Percentiles rank a stretch among this genome's conserved stretches.
These are phyloP conservation scores for Leptura quadrifasciata DNA, from an alignment of 2,888 invertebrate genomes.

Conservation along the genomic window DNA sequence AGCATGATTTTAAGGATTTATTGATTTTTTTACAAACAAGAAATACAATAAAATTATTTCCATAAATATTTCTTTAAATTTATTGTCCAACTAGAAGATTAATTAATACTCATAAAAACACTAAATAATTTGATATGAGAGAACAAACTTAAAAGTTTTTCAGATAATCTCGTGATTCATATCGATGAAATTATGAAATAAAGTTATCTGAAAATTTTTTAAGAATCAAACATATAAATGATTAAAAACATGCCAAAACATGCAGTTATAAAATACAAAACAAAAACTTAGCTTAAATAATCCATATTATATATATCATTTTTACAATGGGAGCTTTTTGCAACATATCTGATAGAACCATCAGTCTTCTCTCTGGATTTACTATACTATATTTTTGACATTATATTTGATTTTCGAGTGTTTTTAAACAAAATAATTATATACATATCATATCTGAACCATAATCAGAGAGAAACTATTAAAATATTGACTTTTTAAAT, in stretches of 20 bases:
- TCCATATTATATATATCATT: conserved; percentile 40
- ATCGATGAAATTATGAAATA: not conserved
- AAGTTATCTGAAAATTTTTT: conserved; percentile 16
- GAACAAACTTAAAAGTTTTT: conserved; percentile 10
- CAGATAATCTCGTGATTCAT: not conserved
- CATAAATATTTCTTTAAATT: conserved; percentile 40
- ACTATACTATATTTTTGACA: conserved; percentile 20
- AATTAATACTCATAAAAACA: conserved; percentile 39
- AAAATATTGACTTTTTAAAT: too few relatives aligned
- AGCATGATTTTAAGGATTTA: conserved; percentile 54
- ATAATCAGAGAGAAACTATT: too few relatives aligned
- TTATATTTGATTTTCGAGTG: not conserved
- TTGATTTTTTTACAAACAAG: conserved; percentile 52
- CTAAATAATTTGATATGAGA: conserved; percentile 10
- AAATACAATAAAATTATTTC: conserved; percentile 47
- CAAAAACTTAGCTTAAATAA: conserved; percentile 29
- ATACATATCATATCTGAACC: not conserved
- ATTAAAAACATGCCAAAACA: conserved; percentile 37
- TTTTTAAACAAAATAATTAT: conserved; percentile 30
- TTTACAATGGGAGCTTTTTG: conserved; percentile 40
- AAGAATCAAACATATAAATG: conserved; percentile 10
- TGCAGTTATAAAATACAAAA: conserved; percentile 41
- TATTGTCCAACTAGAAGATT: conserved; percentile 60
- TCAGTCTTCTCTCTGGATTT: conserved; percentile 34
- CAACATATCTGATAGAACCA: conserved; percentile 53